Evolutionary conservation across 2,113 vertebrate genomes (phyloP), one percentile per base, ranked within the genome.

Genomic region (Poeciliopsis prolifica): DNA sequence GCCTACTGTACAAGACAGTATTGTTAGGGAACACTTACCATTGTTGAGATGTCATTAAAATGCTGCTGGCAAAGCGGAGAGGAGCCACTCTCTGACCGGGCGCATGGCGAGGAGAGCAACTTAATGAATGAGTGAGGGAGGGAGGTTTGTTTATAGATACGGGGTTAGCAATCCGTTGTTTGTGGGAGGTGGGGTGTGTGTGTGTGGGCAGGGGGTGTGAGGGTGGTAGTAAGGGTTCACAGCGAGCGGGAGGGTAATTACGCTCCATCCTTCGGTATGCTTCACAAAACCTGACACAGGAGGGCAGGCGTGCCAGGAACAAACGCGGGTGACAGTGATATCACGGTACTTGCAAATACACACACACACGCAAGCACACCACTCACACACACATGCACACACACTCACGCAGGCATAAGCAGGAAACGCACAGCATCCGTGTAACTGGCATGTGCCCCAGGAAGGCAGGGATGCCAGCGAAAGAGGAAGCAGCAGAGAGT

Each of bases 341-440:
- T 82, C 87, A 86, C 64, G 75, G 75, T 44, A 69, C 51, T 54
- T 54, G 22, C 92, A 91, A 91, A 95, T 96, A 96, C 95, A 96
- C 65, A 88, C 82, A 84, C 82, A 84, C 80, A 84, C 82, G 82
- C 80, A 96, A 95, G 96, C 64, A 88, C 77, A 84, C 82, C 80
- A 17, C 44, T 79, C 92, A 91, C 91, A 95, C 96, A 96, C 95
- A 96, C 64, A 87, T 77, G 82, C 82, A 81, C 79, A 78, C 74
- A 66, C 33, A 67, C 74, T 62, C 61, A 70, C 70, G 70, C 94
- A 95, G 19, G 12, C 73, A 79, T 61, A 61, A 54, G 70, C 75
- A 74, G 60, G 69, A 88, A 70, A 86, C 68, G 77, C 88, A 76
- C 82, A 70, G 80, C 81, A 84, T 87, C 86, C 74, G 48, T 85